These are phyloP conservation scores for Cheilosia vernalis DNA, from an alignment of 2,888 invertebrate species.

Conservation along the genomic window DNA sequence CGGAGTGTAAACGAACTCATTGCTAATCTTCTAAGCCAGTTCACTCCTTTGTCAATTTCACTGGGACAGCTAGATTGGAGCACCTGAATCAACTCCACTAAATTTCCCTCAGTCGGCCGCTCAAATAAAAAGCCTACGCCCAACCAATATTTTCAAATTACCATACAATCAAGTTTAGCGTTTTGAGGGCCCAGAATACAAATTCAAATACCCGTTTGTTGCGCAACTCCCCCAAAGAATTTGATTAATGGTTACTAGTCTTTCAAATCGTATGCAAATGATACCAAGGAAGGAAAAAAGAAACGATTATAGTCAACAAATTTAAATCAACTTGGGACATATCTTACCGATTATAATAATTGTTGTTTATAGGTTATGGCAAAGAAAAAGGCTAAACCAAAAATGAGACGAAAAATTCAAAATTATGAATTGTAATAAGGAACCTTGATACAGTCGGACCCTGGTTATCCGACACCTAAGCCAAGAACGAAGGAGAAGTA, in stretches of 20 bases:
- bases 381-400: not conserved
- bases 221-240: constrained; percentile 26
- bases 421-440: constrained; percentile 14
- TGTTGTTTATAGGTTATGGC: constrained; percentile 26
- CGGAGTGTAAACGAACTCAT: too few relatives aligned
- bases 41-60: too few relatives aligned
- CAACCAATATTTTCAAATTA: constrained; percentile 1
- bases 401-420: not conserved
- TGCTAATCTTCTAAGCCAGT: too few relatives aligned
- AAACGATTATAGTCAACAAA: constrained; percentile 18
- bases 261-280: constrained; percentile 39
- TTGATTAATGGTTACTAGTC: constrained; percentile 32
- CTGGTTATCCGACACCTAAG: not conserved
- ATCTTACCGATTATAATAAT: constrained; percentile 24
- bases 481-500: too few relatives aligned
- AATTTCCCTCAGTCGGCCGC: not conserved
- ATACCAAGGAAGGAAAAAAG: not conserved
- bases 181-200: not conserved
- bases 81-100: not conserved
- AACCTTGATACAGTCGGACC: not conserved
- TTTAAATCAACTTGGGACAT: constrained; percentile 17
- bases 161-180: constrained; percentile 29
- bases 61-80: too few relatives aligned
- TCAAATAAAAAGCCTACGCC: not conserved
- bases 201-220: constrained; percentile 22